Base-by-base conservation (phyloP, 2,888 invertebrate species). In the Hypomecis atomaria region DNA sequence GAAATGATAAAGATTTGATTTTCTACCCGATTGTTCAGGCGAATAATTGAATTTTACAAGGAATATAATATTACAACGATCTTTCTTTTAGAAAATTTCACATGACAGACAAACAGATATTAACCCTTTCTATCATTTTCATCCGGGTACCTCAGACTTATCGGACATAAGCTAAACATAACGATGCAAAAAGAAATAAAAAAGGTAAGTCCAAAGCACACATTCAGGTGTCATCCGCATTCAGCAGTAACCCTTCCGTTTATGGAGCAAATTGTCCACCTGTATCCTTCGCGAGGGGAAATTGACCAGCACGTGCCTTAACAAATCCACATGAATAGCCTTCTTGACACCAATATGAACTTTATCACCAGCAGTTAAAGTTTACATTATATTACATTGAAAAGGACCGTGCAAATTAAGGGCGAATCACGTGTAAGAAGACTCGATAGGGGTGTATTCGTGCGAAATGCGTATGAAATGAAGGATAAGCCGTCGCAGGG, bases 391-490 rank as follows among this genome's bases (percentile, higher is more conserved):
- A 52, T 47, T n/a, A n/a, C n/a, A n/a, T 65, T 65, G 54, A n/a
- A n/a, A n/a, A n/a, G 44, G 50, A 34, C 42, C 23, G 54, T 49
- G 33, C 23, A 37, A 54, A 56, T 62, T 47, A 71, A 67, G 74
- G 66, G 71, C 55, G 42, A 70, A 72, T 79, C 81, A 83, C 84
- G 82, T 79, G 81, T 78, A 71, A 70, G 70, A 57, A 53, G 71
- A 70, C 71, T 62, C 74, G 79, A 84, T 81, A 81, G 78, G 78
- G 78, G 80, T 75, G 78, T 82, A 78, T 76, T 78, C 87, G 87
- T 86, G 87, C 86, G 84, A 81, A 79, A 79, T 77, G 73, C 78
- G 79, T 82, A 83, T 79, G 77, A 80, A 82, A 83, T 83, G 79
- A 81, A 78, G 84, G 82, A 77, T 82, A 85, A 84, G 84, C 83